Evolutionary conservation across 1,140 invertebrate species (phyloP), one percentile per base, ranked within the genome.

Genomic region (Tenebrio molitor): DNA sequence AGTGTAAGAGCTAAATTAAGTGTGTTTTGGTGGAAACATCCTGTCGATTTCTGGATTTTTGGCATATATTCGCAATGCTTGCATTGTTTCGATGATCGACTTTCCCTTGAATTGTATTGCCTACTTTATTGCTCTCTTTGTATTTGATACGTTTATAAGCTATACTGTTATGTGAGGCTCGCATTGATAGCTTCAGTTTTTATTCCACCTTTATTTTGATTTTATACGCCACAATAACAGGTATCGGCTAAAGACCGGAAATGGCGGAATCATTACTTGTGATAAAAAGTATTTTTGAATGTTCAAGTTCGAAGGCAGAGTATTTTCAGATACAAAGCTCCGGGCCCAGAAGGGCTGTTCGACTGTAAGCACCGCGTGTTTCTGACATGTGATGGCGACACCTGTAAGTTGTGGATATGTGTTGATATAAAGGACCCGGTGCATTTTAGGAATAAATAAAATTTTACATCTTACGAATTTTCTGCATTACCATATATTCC

Each of bases 321-420:
- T 29, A 62, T 62, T 29, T 62, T 62, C 29, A 41, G 33, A 65
- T 58, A 65, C 62, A 42, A 44, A 42, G 42, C 64, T 44, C 12
- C 15, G 42, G 36, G 17, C 36, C 63, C 36, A 41, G 34, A 25
- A 39, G 63, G 34, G 63, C 17, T 66, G 63, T 66, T 66, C 44
- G 21, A 66, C 64, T 66, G 42, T 66, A 66, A 66, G 36, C 36
- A 66, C 62, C 62, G 36, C 36, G 36, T 66, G 64, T 42, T 66
- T 25, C 12, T 66, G 64, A 25, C 64, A 44, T 66, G 34, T 66
- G 64, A 66, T 66, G 42, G 36, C 34, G 64, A 44, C 64, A 66
- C 64, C 64, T 66, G 64, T 66, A 66, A 65, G 62, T 65, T 65
- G 39, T 65, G 62, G 33, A 65, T 65, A 65, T 65, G 62, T 65